Conservation (phyloP, 2,888 invertebrate genomes). For the Mythimna loreyi region DNA sequence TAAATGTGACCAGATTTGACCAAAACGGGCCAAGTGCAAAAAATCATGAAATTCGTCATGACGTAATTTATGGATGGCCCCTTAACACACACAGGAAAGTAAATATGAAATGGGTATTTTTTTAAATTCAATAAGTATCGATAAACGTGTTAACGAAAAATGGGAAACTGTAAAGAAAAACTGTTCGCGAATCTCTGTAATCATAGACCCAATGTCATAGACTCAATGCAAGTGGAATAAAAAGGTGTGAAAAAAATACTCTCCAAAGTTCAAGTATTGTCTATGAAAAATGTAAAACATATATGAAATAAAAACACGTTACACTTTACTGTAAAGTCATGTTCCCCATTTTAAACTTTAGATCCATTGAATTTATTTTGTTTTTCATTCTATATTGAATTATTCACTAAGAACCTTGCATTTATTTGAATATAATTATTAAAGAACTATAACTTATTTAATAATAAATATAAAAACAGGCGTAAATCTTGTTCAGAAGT, state of each 20-base stretch:
- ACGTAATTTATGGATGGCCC: too few relatives aligned
- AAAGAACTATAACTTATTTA: conserved; percentile 10
- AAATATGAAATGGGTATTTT: background rate
- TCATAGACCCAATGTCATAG: background rate
- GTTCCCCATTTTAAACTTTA: conserved; percentile 32
- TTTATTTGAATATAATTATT: conserved; percentile 37
- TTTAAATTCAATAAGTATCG: background rate
- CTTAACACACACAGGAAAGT: background rate
- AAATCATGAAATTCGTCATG: too few relatives aligned
- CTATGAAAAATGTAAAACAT: conserved; percentile 12
- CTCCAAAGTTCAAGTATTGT: background rate
- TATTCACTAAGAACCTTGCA: conserved; percentile 42
- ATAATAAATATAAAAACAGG: conserved; percentile 1
- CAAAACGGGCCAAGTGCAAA: too few relatives aligned
- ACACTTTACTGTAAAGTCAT: background rate
- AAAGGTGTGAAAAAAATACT: background rate
- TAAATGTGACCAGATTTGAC: too few relatives aligned
- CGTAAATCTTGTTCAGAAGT: background rate
- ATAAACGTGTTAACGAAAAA: conserved; percentile 41
- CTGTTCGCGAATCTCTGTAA: conserved; percentile 1
- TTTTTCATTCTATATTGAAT: background rate
- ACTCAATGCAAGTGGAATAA: background rate
- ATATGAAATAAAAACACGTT: conserved; percentile 9
- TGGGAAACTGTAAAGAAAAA: conserved; percentile 15
- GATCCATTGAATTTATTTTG: background rate